phyloP scores from a whole-genome alignment of 2,888 invertebrate species.

The Aleiodes leptofemur region DNA sequence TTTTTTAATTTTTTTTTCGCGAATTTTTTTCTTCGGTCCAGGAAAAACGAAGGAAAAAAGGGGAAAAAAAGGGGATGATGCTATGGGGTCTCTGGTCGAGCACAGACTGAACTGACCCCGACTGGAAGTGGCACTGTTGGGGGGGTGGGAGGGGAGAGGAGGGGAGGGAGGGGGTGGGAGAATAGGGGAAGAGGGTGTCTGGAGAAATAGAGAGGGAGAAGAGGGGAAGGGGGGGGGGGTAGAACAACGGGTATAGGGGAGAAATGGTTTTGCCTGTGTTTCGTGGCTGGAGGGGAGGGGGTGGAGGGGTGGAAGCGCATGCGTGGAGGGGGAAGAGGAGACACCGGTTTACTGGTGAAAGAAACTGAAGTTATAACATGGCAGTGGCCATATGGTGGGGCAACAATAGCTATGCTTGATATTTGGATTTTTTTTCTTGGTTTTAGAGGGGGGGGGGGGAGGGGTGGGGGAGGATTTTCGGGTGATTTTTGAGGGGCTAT shows the following conservation, averaged over 20 bases:
- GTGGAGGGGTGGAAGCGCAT: constrained; percentile 17
- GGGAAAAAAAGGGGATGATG: constrained; percentile 44
- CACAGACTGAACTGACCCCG: constrained; percentile 68
- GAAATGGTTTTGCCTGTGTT: constrained; percentile 2
- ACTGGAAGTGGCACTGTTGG: constrained; percentile 65
- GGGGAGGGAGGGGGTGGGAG: constrained; percentile 18
- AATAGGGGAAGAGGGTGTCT: constrained; percentile 42
- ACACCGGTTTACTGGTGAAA: constrained; percentile 5
- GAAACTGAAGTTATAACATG: constrained; percentile 14
- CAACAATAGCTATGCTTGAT: no score
- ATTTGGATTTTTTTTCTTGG: background rate
- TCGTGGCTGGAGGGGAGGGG: background rate
- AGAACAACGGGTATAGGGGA: background rate
- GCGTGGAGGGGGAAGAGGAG: background rate
- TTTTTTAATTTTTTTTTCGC: background rate
- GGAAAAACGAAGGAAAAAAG: constrained; percentile 39
- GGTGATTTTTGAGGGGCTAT: no score
- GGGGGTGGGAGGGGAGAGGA: no score
- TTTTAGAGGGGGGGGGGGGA: background rate
- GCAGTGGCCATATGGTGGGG: background rate
- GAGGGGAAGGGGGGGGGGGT: no score
- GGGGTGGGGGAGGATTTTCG: no score
- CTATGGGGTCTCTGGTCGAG: constrained; percentile 65
- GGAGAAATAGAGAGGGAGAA: constrained; percentile 16
- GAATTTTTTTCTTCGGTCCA: constrained; percentile 26